Evolutionary conservation across 2,888 invertebrate species (phyloP), one percentile per base, ranked within the genome.

Genomic region (Sphaeridia pumilis): DNA sequence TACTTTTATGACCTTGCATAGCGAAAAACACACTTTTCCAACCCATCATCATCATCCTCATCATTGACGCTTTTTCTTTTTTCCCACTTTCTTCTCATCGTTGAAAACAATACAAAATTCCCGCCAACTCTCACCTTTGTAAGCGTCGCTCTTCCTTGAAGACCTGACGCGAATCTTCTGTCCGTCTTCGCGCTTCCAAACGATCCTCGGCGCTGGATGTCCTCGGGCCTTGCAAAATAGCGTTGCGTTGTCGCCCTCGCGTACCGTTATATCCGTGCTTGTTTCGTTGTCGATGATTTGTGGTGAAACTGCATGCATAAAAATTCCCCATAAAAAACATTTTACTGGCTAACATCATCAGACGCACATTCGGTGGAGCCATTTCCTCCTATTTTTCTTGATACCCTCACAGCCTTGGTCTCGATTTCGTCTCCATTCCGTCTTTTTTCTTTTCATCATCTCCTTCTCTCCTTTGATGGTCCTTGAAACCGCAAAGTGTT

Each of bases 271-370:
- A 68, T 85, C 85, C 1, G 83, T 81, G 60, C 84, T 84, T 22
- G 84, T 84, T 57, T 83, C 82, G 65, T 81, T 78, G 67, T 83
- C 81, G 51, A 83, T 74, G 66, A 85, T 85, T 67, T 85, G 84
- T 34, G 86, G 86, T 44, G 84, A 83, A 46, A 84, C 86, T 85
- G 76, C 20, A 64, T 53, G 56, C 24, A n/a, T n/a, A n/a, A n/a
- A n/a, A 47, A 35, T 27, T 21, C 27, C 25, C 36, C 36, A 12
- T 12, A n/a, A n/a, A n/a, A n/a, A n/a, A n/a, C n/a, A n/a, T n/a
- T n/a, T n/a, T n/a, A n/a, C n/a, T n/a, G 45, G 35, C 22, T 35
- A 47, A 47, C 22, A 47, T 28, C n/a, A n/a, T 24, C 22, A 43
- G n/a, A 22, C 43, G 22, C 22, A n/a, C 21, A 43, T 43, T 25